phyloP scores from a whole-genome alignment of 1,140 invertebrate species.

The Sipha flava region DNA sequence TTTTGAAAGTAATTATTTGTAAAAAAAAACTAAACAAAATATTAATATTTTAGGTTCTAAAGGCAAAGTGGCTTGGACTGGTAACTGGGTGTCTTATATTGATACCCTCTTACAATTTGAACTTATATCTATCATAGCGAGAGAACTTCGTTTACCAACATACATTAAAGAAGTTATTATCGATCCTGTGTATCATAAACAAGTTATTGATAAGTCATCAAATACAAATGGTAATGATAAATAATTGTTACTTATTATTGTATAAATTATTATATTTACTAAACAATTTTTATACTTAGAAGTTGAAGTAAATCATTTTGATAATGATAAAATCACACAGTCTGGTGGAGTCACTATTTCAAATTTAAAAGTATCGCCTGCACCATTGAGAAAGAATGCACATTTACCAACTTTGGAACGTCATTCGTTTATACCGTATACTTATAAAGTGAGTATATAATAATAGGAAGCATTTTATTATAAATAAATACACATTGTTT shows the following conservation, averaged over 20 bases:
- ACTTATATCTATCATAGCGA: slow-evolving; percentile 62
- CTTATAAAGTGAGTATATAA: not conserved
- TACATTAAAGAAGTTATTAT: slow-evolving; percentile 70
- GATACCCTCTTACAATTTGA: slow-evolving; percentile 89
- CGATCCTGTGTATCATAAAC: slow-evolving; percentile 53
- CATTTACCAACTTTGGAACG: not conserved
- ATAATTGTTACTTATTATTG: not conserved
- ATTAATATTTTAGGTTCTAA: slow-evolving; percentile 27
- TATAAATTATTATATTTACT: not conserved
- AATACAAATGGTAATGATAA: slow-evolving; percentile 45
- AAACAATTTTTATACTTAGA: not conserved
- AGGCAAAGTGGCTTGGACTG: slow-evolving; percentile 59
- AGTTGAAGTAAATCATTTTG: not conserved
- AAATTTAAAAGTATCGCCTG: not conserved
- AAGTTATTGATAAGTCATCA: slow-evolving; percentile 49
- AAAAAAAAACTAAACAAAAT: not conserved
- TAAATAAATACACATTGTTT: not conserved
- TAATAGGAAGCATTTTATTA: not conserved
- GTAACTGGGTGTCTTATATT: slow-evolving; percentile 85
- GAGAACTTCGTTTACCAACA: slow-evolving; percentile 76
- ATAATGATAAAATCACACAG: not conserved
- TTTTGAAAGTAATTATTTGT: not conserved
- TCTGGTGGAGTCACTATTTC: not conserved
- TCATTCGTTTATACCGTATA: not conserved
- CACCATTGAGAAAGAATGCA: not conserved